Evolutionary conservation across 92 coral and sea anemone genomes (phyloP).

Genomic region (Palythoa grandis): DNA sequence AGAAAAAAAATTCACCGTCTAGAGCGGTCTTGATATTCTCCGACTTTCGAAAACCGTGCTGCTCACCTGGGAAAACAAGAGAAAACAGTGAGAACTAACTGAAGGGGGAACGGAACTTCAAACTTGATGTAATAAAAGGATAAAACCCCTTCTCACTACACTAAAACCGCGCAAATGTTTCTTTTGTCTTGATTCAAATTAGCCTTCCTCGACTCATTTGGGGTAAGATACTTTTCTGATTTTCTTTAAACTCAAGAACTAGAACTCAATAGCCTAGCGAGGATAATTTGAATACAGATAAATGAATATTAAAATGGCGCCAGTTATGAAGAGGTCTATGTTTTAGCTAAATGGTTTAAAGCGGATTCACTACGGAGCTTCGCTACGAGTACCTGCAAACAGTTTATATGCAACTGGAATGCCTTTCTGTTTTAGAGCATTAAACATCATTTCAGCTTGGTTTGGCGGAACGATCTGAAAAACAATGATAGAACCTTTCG

Average conservation of each 20-base stretch:
- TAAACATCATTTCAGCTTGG: slow-evolving; percentile 88
- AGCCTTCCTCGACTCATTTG: too few relatives aligned
- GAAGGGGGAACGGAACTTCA: not conserved
- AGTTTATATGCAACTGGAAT: slow-evolving; percentile 83
- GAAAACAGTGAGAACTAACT: not conserved
- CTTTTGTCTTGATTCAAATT: too few relatives aligned
- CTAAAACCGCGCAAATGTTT: too few relatives aligned
- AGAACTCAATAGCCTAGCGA: too few relatives aligned
- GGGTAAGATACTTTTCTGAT: too few relatives aligned
- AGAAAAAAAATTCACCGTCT: slow-evolving; percentile 94
- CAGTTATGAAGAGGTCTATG: too few relatives aligned
- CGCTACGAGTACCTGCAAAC: slow-evolving; percentile 70
- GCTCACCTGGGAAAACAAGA: slow-evolving; percentile 70
- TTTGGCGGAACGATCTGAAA: slow-evolving; percentile 83
- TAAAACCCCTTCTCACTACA: too few relatives aligned
- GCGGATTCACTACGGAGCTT: not conserved
- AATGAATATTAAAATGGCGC: too few relatives aligned
- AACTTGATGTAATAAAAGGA: not conserved
- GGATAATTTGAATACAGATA: too few relatives aligned
- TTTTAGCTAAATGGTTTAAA: not conserved
- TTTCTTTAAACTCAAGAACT: too few relatives aligned
- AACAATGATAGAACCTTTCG: not conserved
- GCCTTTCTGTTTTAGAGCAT: slow-evolving; percentile 79
- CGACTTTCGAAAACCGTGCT: slow-evolving; percentile 90
- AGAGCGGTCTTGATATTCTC: slow-evolving; percentile 83